phyloP scores from a whole-genome alignment of 2,113 vertebrate species.

The Dinomys branickii region DNA sequence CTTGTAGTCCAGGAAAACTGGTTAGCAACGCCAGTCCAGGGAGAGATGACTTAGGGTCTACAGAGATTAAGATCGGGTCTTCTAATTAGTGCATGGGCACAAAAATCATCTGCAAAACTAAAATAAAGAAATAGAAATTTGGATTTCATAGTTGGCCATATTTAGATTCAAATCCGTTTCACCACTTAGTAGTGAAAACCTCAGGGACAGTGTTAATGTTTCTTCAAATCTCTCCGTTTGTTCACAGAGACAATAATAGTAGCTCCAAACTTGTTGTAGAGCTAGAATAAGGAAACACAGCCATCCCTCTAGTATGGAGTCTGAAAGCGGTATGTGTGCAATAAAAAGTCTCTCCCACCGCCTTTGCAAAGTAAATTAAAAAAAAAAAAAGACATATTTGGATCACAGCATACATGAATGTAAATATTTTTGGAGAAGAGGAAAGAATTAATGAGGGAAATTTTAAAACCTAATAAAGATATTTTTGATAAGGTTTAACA shows the following conservation, averaged over 20 bases:
- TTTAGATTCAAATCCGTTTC: not conserved
- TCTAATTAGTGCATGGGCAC: not conserved
- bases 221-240: not conserved
- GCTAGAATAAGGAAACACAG: not conserved
- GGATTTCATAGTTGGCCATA: not conserved
- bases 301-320: not conserved
- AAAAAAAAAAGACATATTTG: not conserved
- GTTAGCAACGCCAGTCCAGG: not conserved
- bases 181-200: not conserved
- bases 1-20: not conserved
- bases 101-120: not conserved
- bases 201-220: not conserved
- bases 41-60: not conserved
- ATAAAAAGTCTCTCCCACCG: not conserved
- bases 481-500: not conserved
- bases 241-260: not conserved
- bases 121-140: not conserved
- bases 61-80: not conserved
- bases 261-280: not conserved
- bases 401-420: not conserved
- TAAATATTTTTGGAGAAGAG: not conserved
- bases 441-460: not conserved
- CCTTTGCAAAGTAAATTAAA: not conserved
- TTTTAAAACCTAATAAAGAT: not conserved
- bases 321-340: not conserved